These are phyloP conservation scores for Eclectus roratus DNA, from an alignment of 2,113 vertebrate species.

Conservation along the genomic window DNA sequence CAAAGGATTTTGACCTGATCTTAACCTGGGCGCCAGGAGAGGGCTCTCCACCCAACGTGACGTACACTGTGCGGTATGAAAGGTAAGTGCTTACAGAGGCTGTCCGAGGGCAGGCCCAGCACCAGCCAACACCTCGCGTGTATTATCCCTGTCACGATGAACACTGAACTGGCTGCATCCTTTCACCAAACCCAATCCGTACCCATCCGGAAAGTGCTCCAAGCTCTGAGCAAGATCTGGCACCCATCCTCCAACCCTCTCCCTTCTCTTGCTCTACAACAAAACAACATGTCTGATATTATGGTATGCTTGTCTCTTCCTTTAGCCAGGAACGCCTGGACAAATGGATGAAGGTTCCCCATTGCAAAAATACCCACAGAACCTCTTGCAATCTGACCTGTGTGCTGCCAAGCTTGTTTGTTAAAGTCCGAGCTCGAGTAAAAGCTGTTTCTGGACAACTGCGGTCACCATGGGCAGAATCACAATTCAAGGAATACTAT, in stretches of 20 bases:
- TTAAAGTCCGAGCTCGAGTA: constrained; percentile 56
- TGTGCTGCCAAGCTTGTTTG: constrained; percentile 30
- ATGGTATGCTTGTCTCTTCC: neutral
- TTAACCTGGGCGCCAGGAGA: constrained; percentile 68
- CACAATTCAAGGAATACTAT: constrained; percentile 52
- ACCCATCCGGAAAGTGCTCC: neutral
- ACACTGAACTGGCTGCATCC: neutral
- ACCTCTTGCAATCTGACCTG: constrained; percentile 70
- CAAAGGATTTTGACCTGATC: constrained; percentile 65
- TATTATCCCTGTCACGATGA: neutral
- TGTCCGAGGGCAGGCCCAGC: neutral
- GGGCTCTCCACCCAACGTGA: constrained; percentile 21
- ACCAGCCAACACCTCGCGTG: neutral
- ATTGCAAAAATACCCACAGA: constrained; percentile 32
- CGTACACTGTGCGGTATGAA: constrained; percentile 63
- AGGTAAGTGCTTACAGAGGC: constrained; percentile 29
- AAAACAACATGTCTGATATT: neutral
- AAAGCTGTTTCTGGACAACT: neutral
- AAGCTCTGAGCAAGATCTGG: neutral
- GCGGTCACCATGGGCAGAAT: constrained; percentile 38
- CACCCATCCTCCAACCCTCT: neutral
- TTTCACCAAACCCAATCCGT: neutral
- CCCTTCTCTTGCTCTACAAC: neutral
- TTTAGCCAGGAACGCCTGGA: neutral
- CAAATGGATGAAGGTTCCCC: constrained; percentile 51